Base-by-base conservation (phyloP, 1,140 invertebrate genomes). In the Chlorops oryzae region DNA sequence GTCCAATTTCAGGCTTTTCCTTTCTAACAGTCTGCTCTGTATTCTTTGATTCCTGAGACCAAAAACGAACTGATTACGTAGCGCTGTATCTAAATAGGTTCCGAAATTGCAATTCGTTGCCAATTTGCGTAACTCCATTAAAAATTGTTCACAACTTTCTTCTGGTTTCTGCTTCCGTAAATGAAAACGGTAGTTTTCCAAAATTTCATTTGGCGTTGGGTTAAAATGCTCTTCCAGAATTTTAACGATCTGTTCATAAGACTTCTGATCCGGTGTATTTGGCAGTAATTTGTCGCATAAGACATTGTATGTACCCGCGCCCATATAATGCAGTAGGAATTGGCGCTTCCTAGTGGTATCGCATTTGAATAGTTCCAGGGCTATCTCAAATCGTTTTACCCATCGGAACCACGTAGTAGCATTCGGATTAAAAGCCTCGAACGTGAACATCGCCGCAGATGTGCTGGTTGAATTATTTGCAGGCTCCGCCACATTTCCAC, bases 21-120 rank as follows among this genome's bases (percentile, higher is more conserved):
- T 21, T n/a, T n/a, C n/a, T 21, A 20, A 18, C 20, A 41, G n/a
- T 41, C 15, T 5, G 12, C 39, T 41, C 5, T 41, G 13, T 5
- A 10, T 13, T 21, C 12, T 17, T 13, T 7, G 38, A 55, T 32
- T 12, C 50, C 56, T 50, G 54, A 58, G 39, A 58, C 56, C 5
- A n/a, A n/a, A n/a, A 37, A 37, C n/a, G 37, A 60, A 60, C 38
- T 61, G 47, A 27, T 58, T 58, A n/a, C 54, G 18, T 23, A 61
- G 18, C 2, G 54, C 59, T 5, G 47, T 63, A 12, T 60, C 47
- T 20, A 57, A 18, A 47, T 58, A 58, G 1, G 39, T 46, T 15
- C 52, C 54, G 20, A 63, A 63, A 50, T 62, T 58, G 35, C 58
- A 63, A 22, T 59, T 48, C 43, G 52, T 34, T 13, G 45, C 46